Conservation (phyloP, 2,888 invertebrate genomes). For the Pachycephus smyrnensis region DNA sequence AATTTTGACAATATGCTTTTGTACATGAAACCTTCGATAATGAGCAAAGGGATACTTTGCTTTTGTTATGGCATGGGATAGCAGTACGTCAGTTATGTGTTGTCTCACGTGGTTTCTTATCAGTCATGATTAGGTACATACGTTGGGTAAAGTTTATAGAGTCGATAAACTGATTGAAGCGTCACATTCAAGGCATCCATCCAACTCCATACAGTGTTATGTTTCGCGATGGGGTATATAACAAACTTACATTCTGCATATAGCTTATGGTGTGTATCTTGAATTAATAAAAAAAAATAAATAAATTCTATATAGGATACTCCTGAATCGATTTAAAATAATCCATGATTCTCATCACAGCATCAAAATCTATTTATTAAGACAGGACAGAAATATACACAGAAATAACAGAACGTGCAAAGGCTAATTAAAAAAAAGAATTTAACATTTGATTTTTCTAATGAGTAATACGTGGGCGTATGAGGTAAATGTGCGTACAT, state of each 20-base stretch:
- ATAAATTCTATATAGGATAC: not conserved
- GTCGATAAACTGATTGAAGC: conserved; percentile 3
- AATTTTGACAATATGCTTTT: not conserved
- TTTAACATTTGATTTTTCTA: not conserved
- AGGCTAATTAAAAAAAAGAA: not conserved
- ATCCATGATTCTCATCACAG: not conserved
- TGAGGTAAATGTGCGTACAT: not conserved
- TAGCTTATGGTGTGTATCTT: not conserved
- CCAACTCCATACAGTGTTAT: not conserved
- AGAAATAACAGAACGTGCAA: not conserved
- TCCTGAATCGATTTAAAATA: not conserved
- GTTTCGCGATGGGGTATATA: not conserved
- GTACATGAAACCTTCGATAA: not conserved
- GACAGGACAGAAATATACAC: not conserved
- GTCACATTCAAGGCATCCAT: not conserved
- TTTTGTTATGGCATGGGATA: not conserved
- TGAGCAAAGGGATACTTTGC: too few relatives aligned
- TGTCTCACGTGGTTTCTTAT: conserved; percentile 1
- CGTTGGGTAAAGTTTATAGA: not conserved
- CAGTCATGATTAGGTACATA: conserved; percentile 3
- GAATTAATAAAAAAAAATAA: not conserved
- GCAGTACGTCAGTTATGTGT: not conserved
- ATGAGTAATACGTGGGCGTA: not conserved
- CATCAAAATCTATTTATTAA: not conserved
- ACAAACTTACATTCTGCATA: not conserved